Conservation (phyloP, 2,888 invertebrate species). For the Pycnomerus fuliginosus region DNA sequence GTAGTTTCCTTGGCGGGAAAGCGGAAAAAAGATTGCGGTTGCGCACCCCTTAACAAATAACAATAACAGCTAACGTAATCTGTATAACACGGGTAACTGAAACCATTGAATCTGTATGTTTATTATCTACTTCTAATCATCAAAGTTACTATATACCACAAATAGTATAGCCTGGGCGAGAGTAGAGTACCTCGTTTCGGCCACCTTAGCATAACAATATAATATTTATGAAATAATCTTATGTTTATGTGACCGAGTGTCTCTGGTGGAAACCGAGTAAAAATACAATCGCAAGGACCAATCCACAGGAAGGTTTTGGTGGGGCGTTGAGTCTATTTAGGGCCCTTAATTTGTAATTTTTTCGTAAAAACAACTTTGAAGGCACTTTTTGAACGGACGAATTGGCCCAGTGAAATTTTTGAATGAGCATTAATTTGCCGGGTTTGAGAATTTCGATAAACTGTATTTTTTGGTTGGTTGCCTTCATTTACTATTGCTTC, state of each 20-base stretch:
- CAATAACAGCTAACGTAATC: conserved; percentile 54
- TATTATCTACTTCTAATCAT: conserved; percentile 56
- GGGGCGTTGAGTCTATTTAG: conserved; percentile 82
- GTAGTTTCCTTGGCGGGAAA: conserved; percentile 8
- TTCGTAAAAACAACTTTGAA: conserved; percentile 89
- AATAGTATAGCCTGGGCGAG: conserved; percentile 50
- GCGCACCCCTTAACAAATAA: conserved; percentile 50
- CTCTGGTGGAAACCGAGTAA: conserved; percentile 53
- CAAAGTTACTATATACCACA: conserved; percentile 57
- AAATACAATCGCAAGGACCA: conserved; percentile 51
- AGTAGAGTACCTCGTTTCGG: conserved; percentile 42
- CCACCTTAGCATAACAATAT: conserved; percentile 56
- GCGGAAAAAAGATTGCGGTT: conserved; percentile 23
- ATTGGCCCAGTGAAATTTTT: conserved; percentile 82
- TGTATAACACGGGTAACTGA: conserved; percentile 54
- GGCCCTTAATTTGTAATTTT: conserved; percentile 78
- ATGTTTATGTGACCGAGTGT: conserved; percentile 54
- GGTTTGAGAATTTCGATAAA: conserved; percentile 41
- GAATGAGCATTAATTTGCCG: conserved; percentile 59
- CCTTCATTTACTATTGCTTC: conserved; percentile 81
- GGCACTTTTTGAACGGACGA: conserved; percentile 96
- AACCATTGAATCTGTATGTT: conserved; percentile 55
- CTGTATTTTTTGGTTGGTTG: conserved; percentile 60
- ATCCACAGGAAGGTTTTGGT: conserved; percentile 56
- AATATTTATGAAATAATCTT: conserved; percentile 57